Base-by-base conservation (phyloP, 2,113 vertebrate genomes). In the Phoenicopterus ruber region DNA sequence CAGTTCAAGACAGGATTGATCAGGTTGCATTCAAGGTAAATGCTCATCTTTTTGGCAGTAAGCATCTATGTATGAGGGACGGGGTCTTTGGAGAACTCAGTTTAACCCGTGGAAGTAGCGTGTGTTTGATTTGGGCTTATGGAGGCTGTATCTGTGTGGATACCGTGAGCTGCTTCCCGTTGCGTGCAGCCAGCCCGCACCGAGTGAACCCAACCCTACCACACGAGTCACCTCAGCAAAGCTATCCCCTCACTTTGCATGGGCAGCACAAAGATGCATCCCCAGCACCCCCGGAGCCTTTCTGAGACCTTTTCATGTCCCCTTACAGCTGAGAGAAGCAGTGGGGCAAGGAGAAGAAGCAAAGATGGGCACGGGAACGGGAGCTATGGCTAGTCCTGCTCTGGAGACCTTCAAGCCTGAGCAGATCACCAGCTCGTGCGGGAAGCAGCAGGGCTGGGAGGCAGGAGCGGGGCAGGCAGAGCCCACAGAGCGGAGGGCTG, bases 211-310 rank as follows among this genome's bases (percentile, higher is more conserved):
- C 66, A 66, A 11, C 32, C 28, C 46, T 38, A 32, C 17, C 32
- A 38, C 32, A 24, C 0, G 3, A 0, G 1, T 29, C 16, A 17
- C 16, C 26, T 1, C 4, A 47, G 47, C 12, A 70, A 54, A 65
- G 17, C 32, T 47, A 20, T 52, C 25, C 11, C 50, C 50, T 71
- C 49, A 34, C 42, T 42, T 46, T 32, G 9, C 40, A 11, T 11
- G 25, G 11, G 40, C 28, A 89, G 59, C 59, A 57, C 28, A 18
- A 17, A 44, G 17, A 13, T 25, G 17, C 15, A 9, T 44, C 34
- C 20, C 34, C 46, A 83, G 32, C 11, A 38, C 6, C 10, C 15
- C 32, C 17, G 13, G 32, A 67, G 65, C 10, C 44, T 63, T 86
- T 59, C 77, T 57, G 46, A 59, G 34, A 59, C 7, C 9, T 73